Evolutionary conservation across 2,888 invertebrate genomes (phyloP).

Genomic region (Lasioglossum lativentre): DNA sequence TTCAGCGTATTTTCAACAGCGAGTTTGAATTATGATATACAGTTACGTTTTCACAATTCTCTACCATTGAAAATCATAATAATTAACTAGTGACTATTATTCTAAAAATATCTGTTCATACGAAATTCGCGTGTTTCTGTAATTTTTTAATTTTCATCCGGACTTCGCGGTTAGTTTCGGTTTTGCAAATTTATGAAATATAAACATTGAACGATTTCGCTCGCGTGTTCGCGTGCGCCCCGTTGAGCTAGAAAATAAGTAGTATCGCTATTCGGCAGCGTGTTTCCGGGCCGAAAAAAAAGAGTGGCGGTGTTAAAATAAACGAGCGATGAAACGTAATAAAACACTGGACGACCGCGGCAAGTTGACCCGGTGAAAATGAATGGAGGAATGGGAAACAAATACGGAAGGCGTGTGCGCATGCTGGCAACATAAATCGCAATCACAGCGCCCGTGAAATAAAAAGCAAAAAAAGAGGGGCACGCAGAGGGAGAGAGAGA

Average conservation of each 20-base stretch:
- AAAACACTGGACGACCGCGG: constrained; percentile 34
- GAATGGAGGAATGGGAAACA: constrained; percentile 52
- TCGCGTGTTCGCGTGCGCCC: not conserved
- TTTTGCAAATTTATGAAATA: not conserved
- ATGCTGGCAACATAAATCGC: constrained; percentile 46
- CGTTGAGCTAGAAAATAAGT: not conserved
- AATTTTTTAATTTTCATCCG: not conserved
- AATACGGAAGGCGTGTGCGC: constrained; percentile 30
- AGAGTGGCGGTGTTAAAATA: constrained; percentile 33
- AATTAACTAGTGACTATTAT: not conserved
- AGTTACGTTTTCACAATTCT: not conserved
- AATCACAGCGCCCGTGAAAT: constrained; percentile 38
- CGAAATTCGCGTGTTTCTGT: not conserved
- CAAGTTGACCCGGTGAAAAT: constrained; percentile 35
- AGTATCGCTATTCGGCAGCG: constrained; percentile 4
- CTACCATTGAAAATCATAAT: too few relatives aligned
- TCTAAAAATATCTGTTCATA: not conserved
- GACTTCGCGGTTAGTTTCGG: not conserved
- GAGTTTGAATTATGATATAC: not conserved
- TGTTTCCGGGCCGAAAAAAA: constrained; percentile 23
- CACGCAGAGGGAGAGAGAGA: not conserved
- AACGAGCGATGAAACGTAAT: constrained; percentile 50
- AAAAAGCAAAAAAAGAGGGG: constrained; percentile 1
- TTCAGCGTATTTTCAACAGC: not conserved
- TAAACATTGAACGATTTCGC: not conserved